These are phyloP conservation scores for Perca flavescens DNA, from an alignment of 2,113 vertebrate genomes.

Conservation along the genomic window DNA sequence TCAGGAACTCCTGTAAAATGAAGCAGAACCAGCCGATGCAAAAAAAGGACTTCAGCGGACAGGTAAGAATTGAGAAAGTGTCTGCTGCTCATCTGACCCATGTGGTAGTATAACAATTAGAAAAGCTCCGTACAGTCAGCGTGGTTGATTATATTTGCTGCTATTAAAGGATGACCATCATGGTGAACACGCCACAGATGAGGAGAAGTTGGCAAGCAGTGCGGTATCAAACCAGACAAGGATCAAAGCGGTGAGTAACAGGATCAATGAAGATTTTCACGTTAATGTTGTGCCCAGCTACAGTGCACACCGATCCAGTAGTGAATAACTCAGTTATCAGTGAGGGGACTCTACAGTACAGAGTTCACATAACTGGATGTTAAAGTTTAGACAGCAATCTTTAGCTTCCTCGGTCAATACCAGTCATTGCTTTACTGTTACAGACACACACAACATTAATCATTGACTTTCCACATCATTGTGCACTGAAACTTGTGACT, in stretches of 20 bases:
- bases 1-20: conserved; percentile 93
- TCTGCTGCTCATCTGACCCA: background rate
- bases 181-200: conserved; percentile 91
- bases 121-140: background rate
- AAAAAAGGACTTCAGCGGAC: conserved; percentile 80
- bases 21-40: conserved; percentile 84
- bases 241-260: conserved; percentile 69
- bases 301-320: background rate
- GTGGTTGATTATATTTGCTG: conserved; percentile 8
- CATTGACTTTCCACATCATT: conserved; percentile 45
- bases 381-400: conserved; percentile 44
- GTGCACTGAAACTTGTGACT: conserved; percentile 17
- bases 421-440: conserved; percentile 21
- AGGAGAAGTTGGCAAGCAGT: conserved; percentile 92
- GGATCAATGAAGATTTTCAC: conserved; percentile 16
- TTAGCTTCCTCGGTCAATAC: conserved; percentile 44
- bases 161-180: conserved; percentile 82
- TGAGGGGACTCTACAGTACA: background rate
- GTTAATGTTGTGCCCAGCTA: background rate
- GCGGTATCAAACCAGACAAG: conserved; percentile 75
- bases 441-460: conserved; percentile 40
- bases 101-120: background rate
- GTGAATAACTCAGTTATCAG: conserved; percentile 14
- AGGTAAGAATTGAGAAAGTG: conserved; percentile 81
- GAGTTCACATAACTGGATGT: conserved; percentile 27